A percentile compares a stretch with the other conserved stretches of the same genome.
Evolutionary conservation across 2,888 invertebrate species (phyloP).

Genomic region (Philonicus albiceps): DNA sequence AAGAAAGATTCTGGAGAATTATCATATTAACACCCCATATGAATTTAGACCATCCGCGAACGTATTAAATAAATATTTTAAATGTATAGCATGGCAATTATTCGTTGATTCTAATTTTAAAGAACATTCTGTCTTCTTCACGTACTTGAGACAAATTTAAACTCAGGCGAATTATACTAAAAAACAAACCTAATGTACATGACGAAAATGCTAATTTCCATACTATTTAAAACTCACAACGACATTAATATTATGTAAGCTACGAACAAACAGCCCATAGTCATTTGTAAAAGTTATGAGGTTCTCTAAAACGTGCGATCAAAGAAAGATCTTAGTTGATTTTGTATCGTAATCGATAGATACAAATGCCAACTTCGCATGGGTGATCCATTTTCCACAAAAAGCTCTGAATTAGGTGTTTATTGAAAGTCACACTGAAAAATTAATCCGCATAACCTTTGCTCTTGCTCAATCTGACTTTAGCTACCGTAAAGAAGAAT

Average conservation of each 20-base stretch:
- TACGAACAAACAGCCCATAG: background rate
- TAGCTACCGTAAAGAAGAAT: background rate
- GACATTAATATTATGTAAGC: background rate
- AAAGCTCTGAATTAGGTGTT: background rate
- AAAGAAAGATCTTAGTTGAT: background rate
- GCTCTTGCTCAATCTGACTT: background rate
- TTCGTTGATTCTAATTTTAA: no score
- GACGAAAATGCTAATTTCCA: background rate
- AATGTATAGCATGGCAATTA: no score
- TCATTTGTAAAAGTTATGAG: background rate
- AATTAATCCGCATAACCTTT: constrained; percentile 4
- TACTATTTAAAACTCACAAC: background rate
- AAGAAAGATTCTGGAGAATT: no score
- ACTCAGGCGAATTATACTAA: background rate
- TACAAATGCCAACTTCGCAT: background rate
- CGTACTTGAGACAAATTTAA: background rate
- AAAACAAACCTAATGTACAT: background rate
- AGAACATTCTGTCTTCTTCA: background rate
- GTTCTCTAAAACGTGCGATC: background rate
- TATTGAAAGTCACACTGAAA: background rate
- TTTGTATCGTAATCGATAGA: background rate
- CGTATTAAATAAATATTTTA: no score
- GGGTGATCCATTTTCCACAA: background rate
- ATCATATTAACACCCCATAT: no score
- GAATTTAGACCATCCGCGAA: no score